Evolutionary conservation across 2,113 vertebrate genomes (phyloP).

Genomic region (Syngnathoides biaculeatus): DNA sequence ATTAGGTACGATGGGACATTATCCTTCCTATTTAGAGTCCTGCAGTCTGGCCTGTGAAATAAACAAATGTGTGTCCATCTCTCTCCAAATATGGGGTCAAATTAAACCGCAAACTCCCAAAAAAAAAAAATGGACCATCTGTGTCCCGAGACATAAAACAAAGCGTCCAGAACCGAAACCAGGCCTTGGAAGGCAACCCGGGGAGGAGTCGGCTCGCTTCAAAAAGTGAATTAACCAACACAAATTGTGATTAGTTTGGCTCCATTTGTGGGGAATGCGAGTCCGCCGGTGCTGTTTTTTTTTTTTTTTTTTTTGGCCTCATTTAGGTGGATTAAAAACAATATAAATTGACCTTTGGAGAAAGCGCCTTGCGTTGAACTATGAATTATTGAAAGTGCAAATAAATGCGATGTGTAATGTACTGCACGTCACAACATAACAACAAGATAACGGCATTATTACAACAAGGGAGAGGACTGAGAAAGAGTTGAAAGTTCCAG

Average conservation of each 20-base stretch:
- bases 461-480: not conserved
- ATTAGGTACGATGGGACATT: too few relatives aligned
- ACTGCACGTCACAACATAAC: not conserved
- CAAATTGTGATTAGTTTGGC: conserved; percentile 7
- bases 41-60: too few relatives aligned
- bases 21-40: too few relatives aligned
- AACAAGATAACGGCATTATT: not conserved
- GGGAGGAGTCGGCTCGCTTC: not conserved
- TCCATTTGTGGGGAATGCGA: not conserved
- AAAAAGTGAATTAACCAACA: not conserved
- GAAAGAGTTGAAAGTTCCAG: conserved; percentile 34
- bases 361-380: not conserved
- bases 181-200: conserved; percentile 2
- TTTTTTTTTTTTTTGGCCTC: too few relatives aligned
- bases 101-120: not conserved
- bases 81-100: not conserved
- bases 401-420: not conserved
- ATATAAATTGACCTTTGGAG: not conserved
- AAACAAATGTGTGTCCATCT: not conserved
- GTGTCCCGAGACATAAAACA: conserved; percentile 3
- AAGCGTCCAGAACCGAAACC: not conserved
- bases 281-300: conserved; percentile 1
- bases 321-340: not conserved
- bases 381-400: not conserved
- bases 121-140: conserved; percentile 2